Conservation (phyloP, 2,113 vertebrate genomes). For the Nothoprocta pentlandii region DNA sequence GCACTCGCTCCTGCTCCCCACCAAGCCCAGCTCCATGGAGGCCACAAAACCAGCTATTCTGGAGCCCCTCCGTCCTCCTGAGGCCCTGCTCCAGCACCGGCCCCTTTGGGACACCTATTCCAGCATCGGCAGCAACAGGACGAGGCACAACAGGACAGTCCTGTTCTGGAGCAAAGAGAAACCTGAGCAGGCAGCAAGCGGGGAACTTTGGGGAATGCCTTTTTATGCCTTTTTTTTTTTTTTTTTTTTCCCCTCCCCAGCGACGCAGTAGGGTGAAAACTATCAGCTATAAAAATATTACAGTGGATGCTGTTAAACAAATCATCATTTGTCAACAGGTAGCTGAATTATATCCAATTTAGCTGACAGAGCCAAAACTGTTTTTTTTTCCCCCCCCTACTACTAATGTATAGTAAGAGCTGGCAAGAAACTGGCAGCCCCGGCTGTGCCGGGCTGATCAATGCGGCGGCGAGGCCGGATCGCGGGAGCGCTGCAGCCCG, state of each 20-base stretch:
- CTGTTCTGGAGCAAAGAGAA: not conserved
- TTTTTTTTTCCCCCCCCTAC: not conserved
- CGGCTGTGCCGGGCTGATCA: constrained; percentile 31
- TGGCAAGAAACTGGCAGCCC: constrained; percentile 47
- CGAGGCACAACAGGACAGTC: not conserved
- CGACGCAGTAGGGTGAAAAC: constrained; percentile 29
- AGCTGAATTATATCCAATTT: constrained; percentile 34
- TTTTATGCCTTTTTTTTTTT: not conserved
- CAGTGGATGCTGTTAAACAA: constrained; percentile 28
- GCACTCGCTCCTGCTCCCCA: too few species aligned
- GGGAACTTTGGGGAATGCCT: not conserved
- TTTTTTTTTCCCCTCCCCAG: not conserved
- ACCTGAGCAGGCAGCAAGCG: not conserved
- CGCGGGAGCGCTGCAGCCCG: not conserved
- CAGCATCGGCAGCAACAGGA: not conserved
- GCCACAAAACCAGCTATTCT: too few species aligned
- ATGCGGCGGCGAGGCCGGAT: not conserved
- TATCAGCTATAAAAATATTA: constrained; percentile 29
- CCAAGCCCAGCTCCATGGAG: too few species aligned
- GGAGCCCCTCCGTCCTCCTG: too few species aligned
- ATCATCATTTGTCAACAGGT: constrained; percentile 59
- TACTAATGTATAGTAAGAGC: constrained; percentile 13
- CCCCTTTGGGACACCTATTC: not conserved
- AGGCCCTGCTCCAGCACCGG: too few species aligned
- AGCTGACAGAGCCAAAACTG: not conserved